Evolutionary conservation across 2,888 invertebrate genomes (phyloP).

Genomic region (Bombylius discolor): DNA sequence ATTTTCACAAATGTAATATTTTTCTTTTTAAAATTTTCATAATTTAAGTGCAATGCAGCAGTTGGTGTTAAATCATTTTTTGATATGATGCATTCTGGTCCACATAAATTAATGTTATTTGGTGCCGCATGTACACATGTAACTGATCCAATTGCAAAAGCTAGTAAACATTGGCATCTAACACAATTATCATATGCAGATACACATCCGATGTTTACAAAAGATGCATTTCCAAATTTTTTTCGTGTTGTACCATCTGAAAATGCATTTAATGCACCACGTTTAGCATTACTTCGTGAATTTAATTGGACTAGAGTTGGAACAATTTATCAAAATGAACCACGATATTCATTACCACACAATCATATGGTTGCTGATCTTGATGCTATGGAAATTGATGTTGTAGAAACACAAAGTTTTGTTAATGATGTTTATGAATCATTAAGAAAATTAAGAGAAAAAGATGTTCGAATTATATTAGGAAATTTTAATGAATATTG

Average conservation of each 20-base stretch:
- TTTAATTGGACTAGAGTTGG: conserved; percentile 98
- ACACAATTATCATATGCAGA: conserved; percentile 95
- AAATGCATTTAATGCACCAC: conserved; percentile 87
- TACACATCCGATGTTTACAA: conserved; percentile 93
- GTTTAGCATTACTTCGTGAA: conserved; percentile 71
- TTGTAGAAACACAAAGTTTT: conserved; percentile 82
- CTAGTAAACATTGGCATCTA: conserved; percentile 92
- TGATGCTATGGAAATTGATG: conserved; percentile 65
- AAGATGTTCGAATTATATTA: conserved; percentile 87
- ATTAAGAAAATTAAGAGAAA: conserved; percentile 66
- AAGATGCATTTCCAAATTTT: conserved; percentile 88
- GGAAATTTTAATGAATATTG: conserved; percentile 93
- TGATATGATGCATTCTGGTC: conserved; percentile 90
- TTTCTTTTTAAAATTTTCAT: neutral
- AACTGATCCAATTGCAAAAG: conserved; percentile 93
- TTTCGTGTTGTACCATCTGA: conserved; percentile 94
- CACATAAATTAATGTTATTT: conserved; percentile 87
- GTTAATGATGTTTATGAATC: conserved; percentile 76
- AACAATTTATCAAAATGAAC: conserved; percentile 92
- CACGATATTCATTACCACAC: conserved; percentile 82
- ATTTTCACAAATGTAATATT: neutral
- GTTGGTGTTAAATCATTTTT: conserved; percentile 91
- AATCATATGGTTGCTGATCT: conserved; percentile 77
- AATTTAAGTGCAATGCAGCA: conserved; percentile 78
- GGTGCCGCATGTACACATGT: conserved; percentile 94